phyloP scores from a whole-genome alignment of 2,113 vertebrate species.

The Phylloscopus whistleri region DNA sequence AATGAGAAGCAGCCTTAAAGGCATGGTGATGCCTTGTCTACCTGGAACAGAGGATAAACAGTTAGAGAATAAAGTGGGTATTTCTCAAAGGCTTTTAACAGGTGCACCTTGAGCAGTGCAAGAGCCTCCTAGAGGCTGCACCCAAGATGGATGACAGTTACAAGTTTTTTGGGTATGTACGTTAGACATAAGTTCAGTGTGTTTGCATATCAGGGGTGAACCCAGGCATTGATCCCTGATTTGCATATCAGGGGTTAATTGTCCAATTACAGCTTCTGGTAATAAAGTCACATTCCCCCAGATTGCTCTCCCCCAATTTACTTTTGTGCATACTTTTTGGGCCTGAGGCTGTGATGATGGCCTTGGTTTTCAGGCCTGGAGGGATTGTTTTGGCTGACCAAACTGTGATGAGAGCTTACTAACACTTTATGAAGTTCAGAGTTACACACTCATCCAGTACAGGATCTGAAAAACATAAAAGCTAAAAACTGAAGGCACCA shows the following conservation, averaged over 20 bases:
- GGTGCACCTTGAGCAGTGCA: no score
- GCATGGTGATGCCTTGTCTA: not conserved
- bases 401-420: not conserved
- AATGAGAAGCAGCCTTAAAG: not conserved
- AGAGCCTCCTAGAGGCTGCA: not conserved
- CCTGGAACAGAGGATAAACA: not conserved
- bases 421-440: not conserved
- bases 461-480: not conserved
- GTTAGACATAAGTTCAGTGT: not conserved
- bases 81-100: not conserved
- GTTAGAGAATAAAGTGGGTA: not conserved
- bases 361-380: not conserved
- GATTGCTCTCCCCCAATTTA: not conserved
- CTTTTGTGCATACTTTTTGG: not conserved
- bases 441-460: not conserved
- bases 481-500: not conserved
- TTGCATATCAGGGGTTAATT: not conserved
- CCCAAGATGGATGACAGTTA: not conserved
- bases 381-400: not conserved
- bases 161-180: not conserved
- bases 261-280: not conserved
- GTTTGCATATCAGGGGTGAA: not conserved
- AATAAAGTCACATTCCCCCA: not conserved
- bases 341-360: not conserved
- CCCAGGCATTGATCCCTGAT: no score